Evolutionary conservation across 1,140 invertebrate species (phyloP), one percentile per base, ranked within the genome.

Genomic region (Zophobas morio): DNA sequence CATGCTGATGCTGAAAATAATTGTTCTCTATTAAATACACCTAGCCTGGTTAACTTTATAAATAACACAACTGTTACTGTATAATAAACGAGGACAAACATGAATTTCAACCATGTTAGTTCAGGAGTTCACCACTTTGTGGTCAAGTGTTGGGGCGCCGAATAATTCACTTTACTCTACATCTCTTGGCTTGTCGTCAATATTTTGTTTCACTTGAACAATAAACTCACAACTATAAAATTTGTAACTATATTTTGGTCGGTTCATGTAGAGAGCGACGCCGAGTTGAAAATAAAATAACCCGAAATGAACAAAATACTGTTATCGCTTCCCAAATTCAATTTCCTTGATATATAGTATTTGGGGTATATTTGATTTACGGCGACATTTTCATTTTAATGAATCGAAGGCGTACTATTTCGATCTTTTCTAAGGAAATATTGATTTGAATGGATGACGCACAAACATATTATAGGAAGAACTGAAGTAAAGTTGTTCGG

Each of bases 81-180:
- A 57, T 57, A 57, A 57, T 57, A 53, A 42, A 66, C 33, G 60
- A 66, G n/a, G 60, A 66, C 37, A 42, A 42, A 66, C 60, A 40
- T 39, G 60, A 40, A 66, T 42, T 66, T 66, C 37, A 66, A 6
- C 60, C 60, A 33, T 66, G 60, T 36, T 39, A 63, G 54, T 57
- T 57, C 54, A 57, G 3, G 34, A 57, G 54, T 60, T 60, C 56
- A 60, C 56, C 60, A 66, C 37, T 40, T 20, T 20, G 60, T 66
- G 60, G 60, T 40, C 60, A 42, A 2, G 60, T 39, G 60, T 39
- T 42, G 39, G 2, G 60, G n/a, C 33, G 5, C 8, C 5, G 1
- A 34, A 66, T 66, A 66, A 66, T 66, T 66, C 60, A 42, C 60
- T 66, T 39, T 4, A 2, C 32, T 34, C 54, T 57, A 57, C 5